phyloP scores from a whole-genome alignment of 1,140 invertebrate genomes.

The Apis cerana region DNA sequence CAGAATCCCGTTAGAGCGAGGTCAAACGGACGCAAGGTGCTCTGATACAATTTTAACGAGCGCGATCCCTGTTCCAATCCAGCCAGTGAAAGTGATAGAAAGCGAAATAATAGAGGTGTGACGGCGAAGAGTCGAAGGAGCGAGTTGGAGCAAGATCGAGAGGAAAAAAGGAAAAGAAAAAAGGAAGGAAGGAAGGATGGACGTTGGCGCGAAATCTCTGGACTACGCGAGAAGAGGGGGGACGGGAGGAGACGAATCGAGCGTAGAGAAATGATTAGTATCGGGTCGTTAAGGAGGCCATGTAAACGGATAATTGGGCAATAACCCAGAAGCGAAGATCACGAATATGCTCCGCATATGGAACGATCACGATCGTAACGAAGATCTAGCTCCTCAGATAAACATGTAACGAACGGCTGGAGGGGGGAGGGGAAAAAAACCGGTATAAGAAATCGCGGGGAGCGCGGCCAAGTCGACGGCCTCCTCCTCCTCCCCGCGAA shows the following conservation, averaged over 20 bases:
- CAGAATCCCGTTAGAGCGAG: neutral
- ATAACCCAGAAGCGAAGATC: slow-evolving; percentile 61
- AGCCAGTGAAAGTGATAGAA: slow-evolving; percentile 61
- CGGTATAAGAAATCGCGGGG: neutral
- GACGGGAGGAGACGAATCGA: slow-evolving; percentile 13
- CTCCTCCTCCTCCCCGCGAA: no score
- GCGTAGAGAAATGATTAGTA: slow-evolving; percentile 57
- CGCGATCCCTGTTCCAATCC: slow-evolving; percentile 19
- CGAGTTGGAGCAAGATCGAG: no score
- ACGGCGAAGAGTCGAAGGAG: neutral
- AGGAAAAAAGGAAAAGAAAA: neutral
- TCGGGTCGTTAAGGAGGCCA: slow-evolving; percentile 53
- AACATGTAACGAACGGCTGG: slow-evolving; percentile 29
- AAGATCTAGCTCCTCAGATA: slow-evolving; percentile 49
- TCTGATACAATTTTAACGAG: slow-evolving; percentile 40
- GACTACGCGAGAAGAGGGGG: neutral
- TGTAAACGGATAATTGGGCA: slow-evolving; percentile 63
- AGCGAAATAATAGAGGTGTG: slow-evolving; percentile 56
- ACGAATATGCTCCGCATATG: slow-evolving; percentile 61
- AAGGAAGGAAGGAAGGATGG: neutral
- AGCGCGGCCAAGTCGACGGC: neutral
- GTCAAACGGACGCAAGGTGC: neutral
- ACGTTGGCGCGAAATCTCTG: neutral
- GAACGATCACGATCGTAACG: slow-evolving; percentile 53
- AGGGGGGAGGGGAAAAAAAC: neutral